These are phyloP conservation scores for Aromia moschata DNA, from an alignment of 2,888 invertebrate species.

Conservation along the genomic window DNA sequence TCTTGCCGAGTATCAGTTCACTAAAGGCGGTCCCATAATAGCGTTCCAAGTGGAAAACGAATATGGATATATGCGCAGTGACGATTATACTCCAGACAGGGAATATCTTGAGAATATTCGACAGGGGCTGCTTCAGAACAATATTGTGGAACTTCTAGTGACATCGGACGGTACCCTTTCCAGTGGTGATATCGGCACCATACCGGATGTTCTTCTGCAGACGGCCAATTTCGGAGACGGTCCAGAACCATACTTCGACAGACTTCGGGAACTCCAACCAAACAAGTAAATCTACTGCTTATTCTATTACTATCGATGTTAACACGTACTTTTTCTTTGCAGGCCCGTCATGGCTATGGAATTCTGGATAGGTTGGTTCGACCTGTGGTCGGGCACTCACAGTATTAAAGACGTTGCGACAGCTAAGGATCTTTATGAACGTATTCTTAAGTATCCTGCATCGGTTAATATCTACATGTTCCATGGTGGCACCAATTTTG, in stretches of 20 bases:
- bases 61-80: slow-evolving; percentile 61
- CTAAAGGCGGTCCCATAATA: slow-evolving; percentile 86
- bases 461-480: slow-evolving; percentile 91
- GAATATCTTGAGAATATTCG: slow-evolving; percentile 61
- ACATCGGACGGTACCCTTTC: slow-evolving; percentile 56
- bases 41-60: slow-evolving; percentile 85
- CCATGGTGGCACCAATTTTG: slow-evolving; percentile 88
- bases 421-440: slow-evolving; percentile 28
- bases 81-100: slow-evolving; percentile 49
- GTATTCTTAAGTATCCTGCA: slow-evolving; percentile 52
- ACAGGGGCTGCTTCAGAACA: slow-evolving; percentile 55
- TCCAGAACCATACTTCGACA: slow-evolving; percentile 31
- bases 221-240: slow-evolving; percentile 38
- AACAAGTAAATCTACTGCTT: slow-evolving; percentile 32
- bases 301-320: no score
- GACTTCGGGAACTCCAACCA: slow-evolving; percentile 36
- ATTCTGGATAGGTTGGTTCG: slow-evolving; percentile 72
- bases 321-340: no score
- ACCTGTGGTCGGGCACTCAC: slow-evolving; percentile 65
- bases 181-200: background rate
- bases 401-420: slow-evolving; percentile 39
- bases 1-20: slow-evolving; percentile 66
- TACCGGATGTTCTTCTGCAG: slow-evolving; percentile 27
- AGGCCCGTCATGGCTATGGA: slow-evolving; percentile 69
- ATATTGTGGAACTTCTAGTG: slow-evolving; percentile 63